phyloP scores from a whole-genome alignment of 1,140 invertebrate species.

The Hesperophylax magnus region DNA sequence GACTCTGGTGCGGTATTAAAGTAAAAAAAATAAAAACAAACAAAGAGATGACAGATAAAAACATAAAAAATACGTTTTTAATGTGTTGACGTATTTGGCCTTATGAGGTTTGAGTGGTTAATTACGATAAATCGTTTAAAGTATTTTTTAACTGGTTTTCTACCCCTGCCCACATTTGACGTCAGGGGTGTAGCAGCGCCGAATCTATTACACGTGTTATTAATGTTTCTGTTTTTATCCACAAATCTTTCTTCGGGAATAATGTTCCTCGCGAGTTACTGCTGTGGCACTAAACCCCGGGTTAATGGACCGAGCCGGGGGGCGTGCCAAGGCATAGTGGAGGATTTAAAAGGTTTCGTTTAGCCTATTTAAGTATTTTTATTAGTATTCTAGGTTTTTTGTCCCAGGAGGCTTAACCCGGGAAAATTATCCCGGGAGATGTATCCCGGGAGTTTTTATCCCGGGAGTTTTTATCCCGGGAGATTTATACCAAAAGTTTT shows the following conservation, averaged over 20 bases:
- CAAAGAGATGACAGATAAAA: too few relatives aligned
- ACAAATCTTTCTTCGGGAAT: background rate
- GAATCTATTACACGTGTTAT: conserved; percentile 22
- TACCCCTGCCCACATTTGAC: background rate
- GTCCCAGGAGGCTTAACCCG: background rate
- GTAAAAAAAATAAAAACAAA: too few relatives aligned
- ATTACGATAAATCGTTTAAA: too few relatives aligned
- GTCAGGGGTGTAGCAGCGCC: conserved; percentile 5
- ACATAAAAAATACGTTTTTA: too few relatives aligned
- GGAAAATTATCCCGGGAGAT: background rate
- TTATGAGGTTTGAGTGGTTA: too few relatives aligned
- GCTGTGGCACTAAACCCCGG: background rate
- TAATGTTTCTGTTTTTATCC: conserved; percentile 21
- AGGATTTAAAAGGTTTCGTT: too few relatives aligned
- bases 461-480: background rate
- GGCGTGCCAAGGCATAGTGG: background rate
- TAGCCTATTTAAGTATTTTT: background rate
- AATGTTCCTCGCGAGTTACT: background rate
- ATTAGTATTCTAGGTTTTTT: background rate
- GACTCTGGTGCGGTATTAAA: too few relatives aligned
- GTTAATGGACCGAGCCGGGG: background rate
- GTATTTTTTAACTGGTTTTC: too few relatives aligned
- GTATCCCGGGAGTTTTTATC: background rate
- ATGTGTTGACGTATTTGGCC: too few relatives aligned
- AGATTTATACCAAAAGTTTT: background rate